Evolutionary conservation across 2,113 vertebrate species (phyloP).

Genomic region (Microtus pennsylvanicus): DNA sequence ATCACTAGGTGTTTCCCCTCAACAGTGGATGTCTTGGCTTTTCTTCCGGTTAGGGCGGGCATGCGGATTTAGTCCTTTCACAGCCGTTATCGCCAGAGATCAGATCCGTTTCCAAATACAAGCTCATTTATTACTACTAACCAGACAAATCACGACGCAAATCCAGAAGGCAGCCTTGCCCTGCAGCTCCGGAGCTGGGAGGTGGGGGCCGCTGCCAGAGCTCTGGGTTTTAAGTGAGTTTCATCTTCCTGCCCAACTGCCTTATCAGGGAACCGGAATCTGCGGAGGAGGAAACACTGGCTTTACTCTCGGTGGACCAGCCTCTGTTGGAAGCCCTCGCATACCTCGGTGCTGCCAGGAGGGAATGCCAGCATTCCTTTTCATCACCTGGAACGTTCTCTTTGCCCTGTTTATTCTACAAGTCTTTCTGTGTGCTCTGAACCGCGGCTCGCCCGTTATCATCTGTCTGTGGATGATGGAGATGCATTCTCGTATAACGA

Average conservation of each 20-base stretch:
- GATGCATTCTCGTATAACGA: neutral
- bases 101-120: neutral
- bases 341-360: rapidly evolving
- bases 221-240: neutral
- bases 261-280: neutral
- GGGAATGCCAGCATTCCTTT: neutral
- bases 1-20: neutral
- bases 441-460: neutral
- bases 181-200: neutral
- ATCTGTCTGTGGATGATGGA: neutral
- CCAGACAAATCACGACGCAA: neutral
- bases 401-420: slow-evolving; percentile 14
- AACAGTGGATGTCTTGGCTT: too few species aligned
- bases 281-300: too few species aligned
- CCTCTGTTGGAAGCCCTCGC: neutral
- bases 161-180: neutral
- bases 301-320: neutral
- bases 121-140: neutral
- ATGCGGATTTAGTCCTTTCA: neutral
- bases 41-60: neutral
- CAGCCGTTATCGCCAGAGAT: neutral
- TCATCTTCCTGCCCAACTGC: neutral
- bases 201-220: neutral
- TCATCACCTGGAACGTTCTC: neutral
- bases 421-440: neutral